Conservation (phyloP, 2,797 vertebrate species). For the Hyperoplus lanceolatus region DNA sequence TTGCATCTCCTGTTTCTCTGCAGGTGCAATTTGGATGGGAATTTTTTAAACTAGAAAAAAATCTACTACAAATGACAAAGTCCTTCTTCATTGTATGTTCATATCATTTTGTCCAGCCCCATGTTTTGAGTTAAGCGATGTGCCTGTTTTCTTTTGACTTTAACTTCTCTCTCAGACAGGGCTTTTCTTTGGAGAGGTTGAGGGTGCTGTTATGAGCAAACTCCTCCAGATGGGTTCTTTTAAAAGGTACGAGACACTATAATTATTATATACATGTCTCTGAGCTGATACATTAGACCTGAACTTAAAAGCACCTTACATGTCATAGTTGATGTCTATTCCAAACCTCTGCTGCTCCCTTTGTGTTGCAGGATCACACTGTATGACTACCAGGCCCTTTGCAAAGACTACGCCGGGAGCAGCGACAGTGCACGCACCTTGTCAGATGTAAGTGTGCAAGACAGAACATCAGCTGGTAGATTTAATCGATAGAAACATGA, state of each 20-base stretch:
- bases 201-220: conserved; percentile 98
- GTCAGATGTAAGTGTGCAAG: conserved; percentile 90
- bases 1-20: neutral
- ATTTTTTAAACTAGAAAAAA: neutral
- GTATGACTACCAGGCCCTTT: conserved; percentile 98
- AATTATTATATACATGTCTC: neutral
- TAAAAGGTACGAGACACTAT: conserved; percentile 89
- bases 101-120: neutral
- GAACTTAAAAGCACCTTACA: neutral
- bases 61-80: neutral
- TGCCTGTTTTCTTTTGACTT: conserved; percentile 21
- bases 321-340: neutral
- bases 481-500: neutral
- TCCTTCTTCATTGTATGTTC: neutral
- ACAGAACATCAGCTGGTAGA: neutral
- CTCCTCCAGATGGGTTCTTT: conserved; percentile 97
- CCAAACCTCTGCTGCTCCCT: neutral
- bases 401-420: conserved; percentile 93
- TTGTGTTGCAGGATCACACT: conserved; percentile 90
- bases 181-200: conserved; percentile 96
- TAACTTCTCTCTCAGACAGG: conserved; percentile 89
- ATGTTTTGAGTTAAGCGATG: neutral
- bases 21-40: neutral
- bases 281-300: neutral
- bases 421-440: conserved; percentile 92